A percentile compares a stretch with the other conserved stretches of the same genome.
Conservation (phyloP, 2,113 vertebrate species). For the Psittacara wagleri region DNA sequence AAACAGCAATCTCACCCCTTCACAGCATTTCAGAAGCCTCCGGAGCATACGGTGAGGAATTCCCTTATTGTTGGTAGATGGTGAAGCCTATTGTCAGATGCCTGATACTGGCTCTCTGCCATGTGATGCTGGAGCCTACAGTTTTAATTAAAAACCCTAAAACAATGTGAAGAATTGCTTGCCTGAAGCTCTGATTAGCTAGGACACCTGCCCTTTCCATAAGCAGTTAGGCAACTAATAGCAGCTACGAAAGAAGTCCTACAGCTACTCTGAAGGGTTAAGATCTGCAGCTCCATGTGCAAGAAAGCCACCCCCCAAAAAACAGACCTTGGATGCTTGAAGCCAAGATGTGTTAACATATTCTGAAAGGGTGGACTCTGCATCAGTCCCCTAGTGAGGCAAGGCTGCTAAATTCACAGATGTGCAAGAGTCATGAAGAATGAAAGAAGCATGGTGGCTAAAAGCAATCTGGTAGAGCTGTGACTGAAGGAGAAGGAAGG, state of each 20-base stretch:
- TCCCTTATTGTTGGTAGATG: slow-evolving; percentile 13
- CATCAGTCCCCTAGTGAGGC: background rate
- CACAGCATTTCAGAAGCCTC: background rate
- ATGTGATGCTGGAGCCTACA: background rate
- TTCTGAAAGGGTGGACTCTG: background rate
- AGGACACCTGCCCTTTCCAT: background rate
- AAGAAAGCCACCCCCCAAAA: background rate
- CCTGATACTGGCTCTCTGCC: slow-evolving; percentile 29
- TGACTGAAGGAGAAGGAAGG: background rate
- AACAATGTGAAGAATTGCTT: slow-evolving; percentile 33
- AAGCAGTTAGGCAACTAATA: background rate
- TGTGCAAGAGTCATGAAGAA: background rate
- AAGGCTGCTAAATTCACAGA: background rate
- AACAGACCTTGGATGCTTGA: background rate
- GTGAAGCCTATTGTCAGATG: slow-evolving; percentile 29
- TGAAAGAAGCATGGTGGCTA: background rate
- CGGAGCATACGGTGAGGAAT: background rate
- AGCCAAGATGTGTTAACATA: background rate
- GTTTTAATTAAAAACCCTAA: slow-evolving; percentile 41
- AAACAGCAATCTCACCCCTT: background rate
- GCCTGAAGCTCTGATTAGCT: slow-evolving; percentile 31
- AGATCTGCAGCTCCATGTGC: background rate
- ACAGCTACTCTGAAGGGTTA: background rate
- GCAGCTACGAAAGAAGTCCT: background rate
- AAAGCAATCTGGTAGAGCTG: background rate